A percentile compares a stretch with the other conserved stretches of the same genome.
Evolutionary conservation across 2,113 vertebrate species (phyloP).

Genomic region (Datnioides undecimradiatus): DNA sequence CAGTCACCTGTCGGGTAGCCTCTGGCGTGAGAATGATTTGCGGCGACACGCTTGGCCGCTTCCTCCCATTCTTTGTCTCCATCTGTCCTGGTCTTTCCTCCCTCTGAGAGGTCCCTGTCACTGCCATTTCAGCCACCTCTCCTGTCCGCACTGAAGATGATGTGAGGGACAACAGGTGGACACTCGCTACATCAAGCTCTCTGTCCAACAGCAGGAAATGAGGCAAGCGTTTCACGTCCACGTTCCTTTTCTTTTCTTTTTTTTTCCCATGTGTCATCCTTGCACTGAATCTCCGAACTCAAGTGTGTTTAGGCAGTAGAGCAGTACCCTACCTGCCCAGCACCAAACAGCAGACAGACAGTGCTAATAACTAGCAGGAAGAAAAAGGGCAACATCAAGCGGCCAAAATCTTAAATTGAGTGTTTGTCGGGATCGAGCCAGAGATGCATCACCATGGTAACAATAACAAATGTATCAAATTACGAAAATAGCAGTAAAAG

Average conservation of each 20-base stretch:
- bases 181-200: not conserved
- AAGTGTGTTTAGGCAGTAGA: not conserved
- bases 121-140: not conserved
- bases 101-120: slow-evolving; percentile 31
- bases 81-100: not conserved
- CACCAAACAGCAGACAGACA: too few species aligned
- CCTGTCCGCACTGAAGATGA: not conserved
- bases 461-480: too few species aligned
- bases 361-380: too few species aligned
- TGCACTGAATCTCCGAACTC: not conserved
- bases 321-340: too few species aligned
- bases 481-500: too few species aligned
- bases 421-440: too few species aligned
- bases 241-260: not conserved
- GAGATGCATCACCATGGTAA: too few species aligned
- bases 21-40: slow-evolving; percentile 38
- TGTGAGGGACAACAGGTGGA: slow-evolving; percentile 27
- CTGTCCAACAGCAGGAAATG: slow-evolving; percentile 9
- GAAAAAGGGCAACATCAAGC: too few species aligned
- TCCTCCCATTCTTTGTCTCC: slow-evolving; percentile 10
- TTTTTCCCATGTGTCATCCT: not conserved
- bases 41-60: slow-evolving; percentile 26
- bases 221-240: slow-evolving; percentile 8
- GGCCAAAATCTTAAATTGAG: too few species aligned
- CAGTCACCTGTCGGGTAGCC: slow-evolving; percentile 47